A percentile compares a stretch with the other conserved stretches of the same genome.
These are phyloP conservation scores for Heteromurus nitidus DNA, from an alignment of 2,888 invertebrate species.

Conservation along the genomic window DNA sequence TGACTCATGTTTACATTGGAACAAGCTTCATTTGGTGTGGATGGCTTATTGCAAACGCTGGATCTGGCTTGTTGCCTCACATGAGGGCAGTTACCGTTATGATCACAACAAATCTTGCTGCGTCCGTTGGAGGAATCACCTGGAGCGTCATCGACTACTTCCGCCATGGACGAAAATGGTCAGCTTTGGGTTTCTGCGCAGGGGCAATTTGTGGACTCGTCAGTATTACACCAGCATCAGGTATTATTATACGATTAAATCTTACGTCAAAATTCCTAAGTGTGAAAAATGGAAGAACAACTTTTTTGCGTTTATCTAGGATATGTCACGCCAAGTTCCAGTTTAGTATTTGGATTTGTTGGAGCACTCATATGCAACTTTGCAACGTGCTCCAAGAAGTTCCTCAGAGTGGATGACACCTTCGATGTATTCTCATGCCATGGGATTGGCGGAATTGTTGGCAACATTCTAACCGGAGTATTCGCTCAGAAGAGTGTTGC, in stretches of 20 bases:
- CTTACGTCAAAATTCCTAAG: background rate
- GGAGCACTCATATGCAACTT: conserved; percentile 69
- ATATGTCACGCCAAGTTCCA: conserved; percentile 52
- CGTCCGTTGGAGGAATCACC: conserved; percentile 67
- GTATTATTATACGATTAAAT: conserved; percentile 12
- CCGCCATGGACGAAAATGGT: conserved; percentile 58
- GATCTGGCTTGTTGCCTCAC: conserved; percentile 56
- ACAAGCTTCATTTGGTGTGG: conserved; percentile 68
- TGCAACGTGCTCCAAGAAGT: conserved; percentile 63
- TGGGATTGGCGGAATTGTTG: conserved; percentile 63
- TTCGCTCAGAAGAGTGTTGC: conserved; percentile 69
- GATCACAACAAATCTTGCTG: conserved; percentile 69
- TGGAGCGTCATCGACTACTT: conserved; percentile 65
- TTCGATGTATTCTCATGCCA: conserved; percentile 71
- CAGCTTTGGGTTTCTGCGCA: conserved; percentile 67
- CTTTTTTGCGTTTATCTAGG: conserved; percentile 1
- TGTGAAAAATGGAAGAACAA: background rate
- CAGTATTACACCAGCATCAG: conserved; percentile 67
- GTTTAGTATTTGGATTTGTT: conserved; percentile 67
- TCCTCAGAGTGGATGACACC: conserved; percentile 67
- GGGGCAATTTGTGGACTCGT: conserved; percentile 69
- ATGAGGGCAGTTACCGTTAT: conserved; percentile 67
- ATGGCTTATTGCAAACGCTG: conserved; percentile 60
- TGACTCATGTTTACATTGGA: conserved; percentile 67
- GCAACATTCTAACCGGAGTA: conserved; percentile 69